Evolutionary conservation across 2,113 vertebrate genomes (phyloP), one percentile per base, ranked within the genome.

Genomic region (Chlamydotis undulata): DNA sequence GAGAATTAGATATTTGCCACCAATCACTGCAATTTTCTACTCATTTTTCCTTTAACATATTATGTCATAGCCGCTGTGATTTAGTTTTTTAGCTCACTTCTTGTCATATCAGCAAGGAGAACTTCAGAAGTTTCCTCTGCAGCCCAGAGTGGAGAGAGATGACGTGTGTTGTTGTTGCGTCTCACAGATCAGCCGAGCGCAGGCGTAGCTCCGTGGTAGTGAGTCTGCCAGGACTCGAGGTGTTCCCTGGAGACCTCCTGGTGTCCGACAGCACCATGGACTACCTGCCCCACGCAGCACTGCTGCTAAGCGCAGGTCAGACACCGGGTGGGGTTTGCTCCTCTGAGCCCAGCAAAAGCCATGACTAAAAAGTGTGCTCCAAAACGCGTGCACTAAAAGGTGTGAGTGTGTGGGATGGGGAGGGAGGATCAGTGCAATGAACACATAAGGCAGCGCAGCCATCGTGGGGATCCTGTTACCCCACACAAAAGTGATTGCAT

Each of bases 201-300:
- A 98, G 99, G 74, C 98, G 97, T 4, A 99, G 99, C 94, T 99
- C 99, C 1, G 96, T 99, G 76, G 98, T 99, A 5, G 98, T 99
- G 96, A 99, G 98, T 53, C 96, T 99, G 79, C 98, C 98, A 0
- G 99, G 98, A 75, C 73, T 99, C 9, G 97, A 99, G n/a, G 97
- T 99, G 94, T 99, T 98, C 77, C 99, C 99, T 4, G 98, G 99
- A 84, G 99, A 99, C 86, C 98, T 99, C 39, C 97, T 99, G 91
- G 98, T 99, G 68, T 98, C 99, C 56, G 98, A 98, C 49, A 97
- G 98, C 63, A 98, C 96, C 43, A 97, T 98, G 12, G 98, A 99
- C 94, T 97, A 98, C 82, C 95, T 99, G 74, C 98, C 97, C 60
- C 97, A 84, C 5, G 95, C 98, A 4, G 96, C 98, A 52, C 88